Percentiles rank a stretch among this genome's conserved stretches.
phyloP scores from a whole-genome alignment of 2,797 vertebrate genomes.

The Cyprinodon diabolis region DNA sequence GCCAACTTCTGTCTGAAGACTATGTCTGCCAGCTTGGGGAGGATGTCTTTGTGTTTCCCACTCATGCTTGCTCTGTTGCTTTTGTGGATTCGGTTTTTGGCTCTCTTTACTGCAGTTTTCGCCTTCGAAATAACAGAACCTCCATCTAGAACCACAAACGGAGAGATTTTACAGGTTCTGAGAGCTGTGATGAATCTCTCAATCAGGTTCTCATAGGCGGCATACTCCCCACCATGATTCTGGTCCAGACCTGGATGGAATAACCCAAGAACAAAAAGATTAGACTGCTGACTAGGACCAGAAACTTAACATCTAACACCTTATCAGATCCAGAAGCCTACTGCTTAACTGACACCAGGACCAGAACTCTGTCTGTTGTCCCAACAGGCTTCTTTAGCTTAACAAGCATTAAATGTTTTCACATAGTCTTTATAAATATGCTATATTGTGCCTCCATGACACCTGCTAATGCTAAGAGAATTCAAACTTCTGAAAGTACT shows the following conservation, averaged over 20 bases:
- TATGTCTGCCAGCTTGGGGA: constrained; percentile 75
- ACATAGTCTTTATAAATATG: too few relatives aligned
- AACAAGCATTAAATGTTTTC: too few relatives aligned
- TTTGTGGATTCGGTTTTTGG: constrained; percentile 57
- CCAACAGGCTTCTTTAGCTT: too few relatives aligned
- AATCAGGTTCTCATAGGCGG: constrained; percentile 67
- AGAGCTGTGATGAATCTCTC: constrained; percentile 79
- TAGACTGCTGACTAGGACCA: background rate
- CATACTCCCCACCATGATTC: constrained; percentile 86
- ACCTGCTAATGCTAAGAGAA: too few relatives aligned
- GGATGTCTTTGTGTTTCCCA: constrained; percentile 23
- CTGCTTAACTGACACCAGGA: too few relatives aligned
- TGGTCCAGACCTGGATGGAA: constrained; percentile 66
- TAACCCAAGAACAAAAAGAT: background rate
- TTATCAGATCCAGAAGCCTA: too few relatives aligned
- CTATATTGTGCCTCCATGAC: too few relatives aligned
- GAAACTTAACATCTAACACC: background rate
- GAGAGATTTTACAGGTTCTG: constrained; percentile 71
- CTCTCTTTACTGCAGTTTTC: constrained; percentile 62
- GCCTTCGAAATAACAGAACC: constrained; percentile 79
- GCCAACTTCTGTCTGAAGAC: constrained; percentile 84
- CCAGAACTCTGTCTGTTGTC: too few relatives aligned
- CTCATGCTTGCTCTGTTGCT: constrained; percentile 66
- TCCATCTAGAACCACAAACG: constrained; percentile 87
- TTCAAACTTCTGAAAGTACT: too few relatives aligned